Evolutionary conservation across 2,113 vertebrate species (phyloP).

Genomic region (Glaucomys volans): DNA sequence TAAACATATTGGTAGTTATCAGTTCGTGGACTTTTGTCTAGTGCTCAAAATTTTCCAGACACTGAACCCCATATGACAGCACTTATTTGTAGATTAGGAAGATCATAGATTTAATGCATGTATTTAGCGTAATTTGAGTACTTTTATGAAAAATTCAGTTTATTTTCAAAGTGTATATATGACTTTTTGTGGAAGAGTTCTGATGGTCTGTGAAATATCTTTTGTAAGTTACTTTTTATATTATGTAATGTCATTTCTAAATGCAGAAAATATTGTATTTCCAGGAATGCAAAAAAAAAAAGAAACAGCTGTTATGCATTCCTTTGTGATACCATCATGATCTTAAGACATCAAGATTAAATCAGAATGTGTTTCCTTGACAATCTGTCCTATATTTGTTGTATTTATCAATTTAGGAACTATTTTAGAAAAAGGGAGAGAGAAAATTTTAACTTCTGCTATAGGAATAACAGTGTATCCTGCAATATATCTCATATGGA

Average conservation of each 20-base stretch:
- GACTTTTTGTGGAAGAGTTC: not conserved
- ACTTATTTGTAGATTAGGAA: not conserved
- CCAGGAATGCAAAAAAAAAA: not conserved
- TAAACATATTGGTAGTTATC: not conserved
- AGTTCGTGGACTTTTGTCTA: not conserved
- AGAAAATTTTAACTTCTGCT: not conserved
- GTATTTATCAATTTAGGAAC: not conserved
- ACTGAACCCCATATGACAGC: not conserved
- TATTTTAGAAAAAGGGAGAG: not conserved
- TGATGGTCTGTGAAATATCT: not conserved
- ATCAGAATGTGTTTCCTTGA: not conserved
- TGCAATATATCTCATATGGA: not conserved
- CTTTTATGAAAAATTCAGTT: not conserved
- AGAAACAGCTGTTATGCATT: not conserved
- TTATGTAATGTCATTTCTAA: not conserved
- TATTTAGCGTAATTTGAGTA: not conserved
- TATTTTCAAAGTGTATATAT: not conserved
- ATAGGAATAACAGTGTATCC: not conserved
- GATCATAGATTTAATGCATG: not conserved
- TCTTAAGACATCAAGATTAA: slow-evolving; percentile 3
- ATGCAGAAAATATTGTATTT: not conserved
- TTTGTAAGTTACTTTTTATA: not conserved
- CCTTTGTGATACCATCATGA: not conserved
- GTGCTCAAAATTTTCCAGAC: not conserved
- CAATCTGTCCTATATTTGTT: not conserved